Conservation (phyloP, 2,797 vertebrate genomes). For the Alectoris magna region DNA sequence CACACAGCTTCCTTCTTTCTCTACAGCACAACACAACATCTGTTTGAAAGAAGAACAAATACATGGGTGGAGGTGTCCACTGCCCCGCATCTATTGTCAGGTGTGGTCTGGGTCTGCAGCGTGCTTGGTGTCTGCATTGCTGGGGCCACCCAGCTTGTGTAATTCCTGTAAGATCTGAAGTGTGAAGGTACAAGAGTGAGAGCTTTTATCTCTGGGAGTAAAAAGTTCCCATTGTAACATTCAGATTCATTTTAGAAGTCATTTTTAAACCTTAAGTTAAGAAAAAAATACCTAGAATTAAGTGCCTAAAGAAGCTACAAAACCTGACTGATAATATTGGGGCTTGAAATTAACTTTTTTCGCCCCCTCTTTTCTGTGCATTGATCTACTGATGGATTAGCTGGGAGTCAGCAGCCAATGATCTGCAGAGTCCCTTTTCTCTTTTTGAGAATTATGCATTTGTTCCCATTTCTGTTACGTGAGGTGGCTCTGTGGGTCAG, state of each 20-base stretch:
- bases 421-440: background rate
- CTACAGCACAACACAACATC: accelerated
- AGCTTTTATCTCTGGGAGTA: background rate
- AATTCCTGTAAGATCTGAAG: background rate
- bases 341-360: slow-evolving; percentile 70
- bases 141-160: background rate
- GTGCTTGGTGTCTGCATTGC: background rate
- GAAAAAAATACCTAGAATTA: slow-evolving; percentile 66
- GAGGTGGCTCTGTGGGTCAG: background rate
- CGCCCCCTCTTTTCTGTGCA: slow-evolving; percentile 25
- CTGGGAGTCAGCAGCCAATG: background rate
- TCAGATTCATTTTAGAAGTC: slow-evolving; percentile 38
- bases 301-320: slow-evolving; percentile 63
- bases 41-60: background rate
- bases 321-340: slow-evolving; percentile 58
- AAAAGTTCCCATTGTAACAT: background rate
- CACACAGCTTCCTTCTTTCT: background rate
- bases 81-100: background rate
- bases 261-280: slow-evolving; percentile 63
- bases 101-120: background rate
- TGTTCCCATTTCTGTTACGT: background rate
- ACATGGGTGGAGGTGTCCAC: background rate
- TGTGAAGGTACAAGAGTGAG: background rate
- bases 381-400: slow-evolving; percentile 8
- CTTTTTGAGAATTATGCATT: background rate